A percentile compares a stretch with the other conserved stretches of the same genome.
These are phyloP conservation scores for Gonatopus flavifemur DNA, from an alignment of 1,140 invertebrate species.

Conservation along the genomic window DNA sequence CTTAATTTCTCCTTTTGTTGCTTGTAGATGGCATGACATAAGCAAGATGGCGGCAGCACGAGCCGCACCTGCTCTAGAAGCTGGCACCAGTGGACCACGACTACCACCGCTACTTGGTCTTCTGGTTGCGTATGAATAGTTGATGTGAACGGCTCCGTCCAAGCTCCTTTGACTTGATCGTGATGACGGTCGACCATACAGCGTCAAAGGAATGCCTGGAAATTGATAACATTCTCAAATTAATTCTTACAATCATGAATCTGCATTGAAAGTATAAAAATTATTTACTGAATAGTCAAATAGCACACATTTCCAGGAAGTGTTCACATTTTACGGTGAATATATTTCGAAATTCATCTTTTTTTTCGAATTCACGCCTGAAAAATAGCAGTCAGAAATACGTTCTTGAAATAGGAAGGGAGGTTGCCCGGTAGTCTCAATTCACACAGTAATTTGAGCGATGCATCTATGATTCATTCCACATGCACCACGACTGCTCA, in stretches of 20 bases:
- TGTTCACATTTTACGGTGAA: too few species aligned
- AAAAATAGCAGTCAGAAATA: too few species aligned
- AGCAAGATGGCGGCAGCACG: constrained; percentile 87
- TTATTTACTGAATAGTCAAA: neutral
- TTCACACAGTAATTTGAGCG: too few species aligned
- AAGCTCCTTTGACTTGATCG: constrained; percentile 69
- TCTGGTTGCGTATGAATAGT: constrained; percentile 61
- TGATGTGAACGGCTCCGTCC: constrained; percentile 63
- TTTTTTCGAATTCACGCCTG: too few species aligned
- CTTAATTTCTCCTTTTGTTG: constrained; percentile 50
- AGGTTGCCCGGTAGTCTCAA: too few species aligned
- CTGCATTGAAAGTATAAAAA: neutral
- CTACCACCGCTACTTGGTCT: constrained; percentile 64
- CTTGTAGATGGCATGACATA: constrained; percentile 79
- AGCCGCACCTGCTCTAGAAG: constrained; percentile 84
- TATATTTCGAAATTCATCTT: too few species aligned
- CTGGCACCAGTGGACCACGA: constrained; percentile 67
- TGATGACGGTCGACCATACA: constrained; percentile 66
- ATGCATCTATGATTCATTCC: too few species aligned
- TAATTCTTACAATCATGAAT: neutral
- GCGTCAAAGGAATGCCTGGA: constrained; percentile 64
- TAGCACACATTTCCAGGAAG: too few species aligned
- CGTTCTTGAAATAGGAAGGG: too few species aligned
- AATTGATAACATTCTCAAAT: constrained; percentile 1
- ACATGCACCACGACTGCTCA: too few species aligned